Conservation (phyloP, 1,140 invertebrate species). For the Panagrolaimus sp. region DNA sequence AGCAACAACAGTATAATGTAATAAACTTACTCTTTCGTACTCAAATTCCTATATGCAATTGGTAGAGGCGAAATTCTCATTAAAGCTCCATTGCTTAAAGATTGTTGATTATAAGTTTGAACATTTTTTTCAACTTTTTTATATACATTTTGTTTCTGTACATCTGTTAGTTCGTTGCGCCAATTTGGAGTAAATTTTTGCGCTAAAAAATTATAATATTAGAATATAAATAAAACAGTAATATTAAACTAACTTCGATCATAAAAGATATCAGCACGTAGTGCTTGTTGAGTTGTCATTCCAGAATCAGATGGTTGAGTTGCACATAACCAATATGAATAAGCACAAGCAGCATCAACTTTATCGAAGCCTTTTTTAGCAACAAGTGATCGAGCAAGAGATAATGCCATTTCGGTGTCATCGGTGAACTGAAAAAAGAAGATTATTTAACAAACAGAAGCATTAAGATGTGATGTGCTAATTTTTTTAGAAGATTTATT, state of each 20-base stretch:
- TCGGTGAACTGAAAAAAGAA: neutral
- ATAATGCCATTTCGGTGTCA: no score
- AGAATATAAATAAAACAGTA: no score
- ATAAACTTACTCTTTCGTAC: conserved; percentile 11
- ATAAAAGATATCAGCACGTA: no score
- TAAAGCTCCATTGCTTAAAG: conserved; percentile 8
- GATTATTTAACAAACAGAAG: neutral
- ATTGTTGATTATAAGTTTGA: neutral
- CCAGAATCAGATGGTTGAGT: no score
- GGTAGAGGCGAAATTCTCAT: conserved; percentile 16
- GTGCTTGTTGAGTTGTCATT: no score
- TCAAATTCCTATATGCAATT: conserved; percentile 17
- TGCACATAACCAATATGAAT: no score
- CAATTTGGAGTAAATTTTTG: conserved; percentile 11
- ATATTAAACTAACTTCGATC: no score
- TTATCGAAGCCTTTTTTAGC: no score
- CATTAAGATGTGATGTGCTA: neutral
- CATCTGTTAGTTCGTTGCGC: neutral
- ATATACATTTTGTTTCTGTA: neutral
- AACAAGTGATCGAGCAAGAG: no score
- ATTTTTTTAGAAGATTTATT: no score
- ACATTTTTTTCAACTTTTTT: conserved; percentile 21
- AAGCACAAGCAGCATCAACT: no score
- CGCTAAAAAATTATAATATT: no score
- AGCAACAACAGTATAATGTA: neutral